Base-by-base conservation (phyloP, 2,888 invertebrate genomes). In the Drosophila putrida region DNA sequence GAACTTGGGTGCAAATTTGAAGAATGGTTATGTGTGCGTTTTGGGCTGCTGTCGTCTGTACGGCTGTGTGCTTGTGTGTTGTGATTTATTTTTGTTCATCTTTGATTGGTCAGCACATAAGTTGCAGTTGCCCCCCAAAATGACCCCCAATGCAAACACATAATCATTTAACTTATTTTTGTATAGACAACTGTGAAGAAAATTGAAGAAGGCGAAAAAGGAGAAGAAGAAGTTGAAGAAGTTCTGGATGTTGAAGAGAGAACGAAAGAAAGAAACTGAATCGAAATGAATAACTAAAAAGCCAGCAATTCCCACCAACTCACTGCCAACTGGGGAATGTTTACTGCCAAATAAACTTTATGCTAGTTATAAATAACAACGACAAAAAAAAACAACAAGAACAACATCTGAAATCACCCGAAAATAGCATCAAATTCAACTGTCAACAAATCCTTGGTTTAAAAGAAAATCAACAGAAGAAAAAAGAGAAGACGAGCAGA, bases 291-390 rank as follows among this genome's bases (percentile, higher is more conserved):
- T 31, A 53, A 44, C 59, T 53, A 15, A 67, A 38, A 49, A 13
- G 53, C 20, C 15, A 46, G 15, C 9, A 49, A 31, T 25, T 31
- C 67, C 65, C 51, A 54, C 35, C 68, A 25, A 46, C 11, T 28
- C 41, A 84, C 79, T 82, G 88, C 88, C 88, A 82, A 82, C 72
- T 60, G 20, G 38, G 71, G 39, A 60, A 60, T 47, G 33, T 33
- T 10, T 20, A 76, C 73, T 74, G 73, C 73, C 73, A 77, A 77
- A 38, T 44, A 33, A 72, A 39, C 46, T 38, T 49, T 36, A 27
- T 33, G 15, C 27, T 25, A 28, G 51, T 27, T 9, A 43, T 27
- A 33, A 49, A 68, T 51, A 54, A 35, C 44, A 67, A 58, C 49
- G n/a, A 20, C 47, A 28, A 28, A 11, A 4, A 27, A 5, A n/a